Evolutionary conservation across 1,140 invertebrate genomes (phyloP).

Genomic region (Brachionus paranguensis): DNA sequence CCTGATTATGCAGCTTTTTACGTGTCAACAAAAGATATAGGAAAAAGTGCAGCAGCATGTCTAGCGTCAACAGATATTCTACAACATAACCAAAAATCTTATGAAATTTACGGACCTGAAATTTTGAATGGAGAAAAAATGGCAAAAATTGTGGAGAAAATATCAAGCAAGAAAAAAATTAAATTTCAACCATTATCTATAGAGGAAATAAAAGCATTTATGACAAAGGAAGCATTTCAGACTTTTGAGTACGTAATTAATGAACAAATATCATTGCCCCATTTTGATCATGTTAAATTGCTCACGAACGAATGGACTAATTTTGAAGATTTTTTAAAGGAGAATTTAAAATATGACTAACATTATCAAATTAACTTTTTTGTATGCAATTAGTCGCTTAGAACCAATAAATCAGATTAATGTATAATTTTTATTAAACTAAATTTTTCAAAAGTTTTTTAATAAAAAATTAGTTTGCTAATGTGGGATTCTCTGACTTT

Average conservation of each 20-base stretch:
- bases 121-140: neutral
- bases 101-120: neutral
- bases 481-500: too few species aligned
- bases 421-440: too few species aligned
- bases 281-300: neutral
- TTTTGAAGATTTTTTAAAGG: neutral
- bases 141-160: neutral
- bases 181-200: neutral
- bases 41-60: neutral
- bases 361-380: neutral
- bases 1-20: neutral
- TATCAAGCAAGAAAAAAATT: neutral
- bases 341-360: neutral
- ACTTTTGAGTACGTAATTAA: neutral
- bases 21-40: neutral
- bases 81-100: neutral
- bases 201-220: neutral
- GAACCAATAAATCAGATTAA: too few species aligned
- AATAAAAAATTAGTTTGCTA: too few species aligned
- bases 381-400: neutral
- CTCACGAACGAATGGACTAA: neutral
- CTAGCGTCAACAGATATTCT: neutral
- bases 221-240: neutral
- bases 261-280: neutral
- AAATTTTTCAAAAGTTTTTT: too few species aligned